These are phyloP conservation scores for Sitta europaea DNA, from an alignment of 2,113 vertebrate species.

Conservation along the genomic window DNA sequence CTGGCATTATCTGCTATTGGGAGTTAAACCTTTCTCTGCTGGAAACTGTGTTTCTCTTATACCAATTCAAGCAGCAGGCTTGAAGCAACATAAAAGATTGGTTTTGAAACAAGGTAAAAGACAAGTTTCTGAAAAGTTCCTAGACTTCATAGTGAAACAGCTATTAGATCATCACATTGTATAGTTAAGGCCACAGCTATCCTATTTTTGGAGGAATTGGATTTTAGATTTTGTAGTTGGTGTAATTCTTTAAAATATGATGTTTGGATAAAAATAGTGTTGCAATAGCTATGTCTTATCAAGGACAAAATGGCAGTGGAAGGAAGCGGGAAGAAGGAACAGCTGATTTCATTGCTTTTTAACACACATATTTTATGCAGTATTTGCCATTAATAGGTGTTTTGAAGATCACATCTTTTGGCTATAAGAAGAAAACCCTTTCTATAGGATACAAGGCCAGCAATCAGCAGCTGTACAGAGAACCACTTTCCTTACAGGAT, in stretches of 20 bases:
- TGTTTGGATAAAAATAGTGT: background rate
- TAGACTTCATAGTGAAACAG: background rate
- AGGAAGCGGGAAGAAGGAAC: background rate
- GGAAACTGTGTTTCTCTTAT: conserved; percentile 70
- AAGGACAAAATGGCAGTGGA: background rate
- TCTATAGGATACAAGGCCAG: background rate
- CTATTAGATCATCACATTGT: background rate
- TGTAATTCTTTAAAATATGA: background rate
- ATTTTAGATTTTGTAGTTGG: background rate
- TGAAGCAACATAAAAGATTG: conserved; percentile 33
- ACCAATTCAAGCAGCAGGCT: conserved; percentile 72
- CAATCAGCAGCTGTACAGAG: background rate
- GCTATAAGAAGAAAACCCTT: background rate
- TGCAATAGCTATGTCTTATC: background rate
- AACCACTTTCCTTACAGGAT: background rate
- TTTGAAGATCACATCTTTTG: background rate
- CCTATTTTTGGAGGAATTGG: background rate
- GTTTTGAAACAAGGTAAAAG: conserved; percentile 35
- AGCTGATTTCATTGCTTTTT: background rate
- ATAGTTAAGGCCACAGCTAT: background rate
- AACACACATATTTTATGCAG: background rate
- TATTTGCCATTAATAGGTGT: background rate
- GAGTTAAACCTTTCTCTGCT: conserved; percentile 77
- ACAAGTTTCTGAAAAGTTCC: background rate
- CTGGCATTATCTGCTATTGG: conserved; percentile 64